phyloP scores from a whole-genome alignment of 1,140 invertebrate species.

The Neomicropteryx cornuta region DNA sequence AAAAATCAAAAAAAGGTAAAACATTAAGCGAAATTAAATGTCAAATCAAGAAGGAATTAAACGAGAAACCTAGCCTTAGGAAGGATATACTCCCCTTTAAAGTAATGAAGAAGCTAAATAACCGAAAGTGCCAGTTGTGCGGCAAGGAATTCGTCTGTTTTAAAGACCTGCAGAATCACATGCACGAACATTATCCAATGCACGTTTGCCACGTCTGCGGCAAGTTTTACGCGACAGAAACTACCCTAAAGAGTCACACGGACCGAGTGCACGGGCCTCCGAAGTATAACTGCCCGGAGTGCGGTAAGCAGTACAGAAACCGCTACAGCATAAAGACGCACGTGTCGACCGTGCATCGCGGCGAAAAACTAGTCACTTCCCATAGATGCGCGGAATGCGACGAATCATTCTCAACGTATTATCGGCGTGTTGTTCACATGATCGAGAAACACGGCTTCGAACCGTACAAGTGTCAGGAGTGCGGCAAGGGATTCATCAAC shows the following conservation, averaged over 20 bases:
- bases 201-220: constrained; percentile 20
- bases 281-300: constrained; percentile 27
- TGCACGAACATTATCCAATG: constrained; percentile 22
- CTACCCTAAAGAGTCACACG: constrained; percentile 18
- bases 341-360: constrained; percentile 23
- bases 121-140: constrained; percentile 21
- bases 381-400: constrained; percentile 21
- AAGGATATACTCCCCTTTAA: too few relatives aligned
- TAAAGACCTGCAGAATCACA: constrained; percentile 20
- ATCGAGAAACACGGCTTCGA: constrained; percentile 19
- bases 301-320: constrained; percentile 26
- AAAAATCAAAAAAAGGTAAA: too few relatives aligned
- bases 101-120: too few relatives aligned
- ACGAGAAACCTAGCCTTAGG: too few relatives aligned
- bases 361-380: too few relatives aligned
- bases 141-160: constrained; percentile 13
- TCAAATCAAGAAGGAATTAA: too few relatives aligned
- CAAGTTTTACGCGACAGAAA: constrained; percentile 22
- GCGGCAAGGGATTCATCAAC: constrained; percentile 16
- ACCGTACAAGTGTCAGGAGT: constrained; percentile 22
- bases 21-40: too few relatives aligned
- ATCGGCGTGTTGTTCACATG: constrained; percentile 24
- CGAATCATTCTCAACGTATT: constrained; percentile 23
- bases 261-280: constrained; percentile 21
- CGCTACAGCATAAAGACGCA: constrained; percentile 25